These are phyloP conservation scores for Vidua macroura DNA, from an alignment of 2,113 vertebrate genomes.

Conservation along the genomic window DNA sequence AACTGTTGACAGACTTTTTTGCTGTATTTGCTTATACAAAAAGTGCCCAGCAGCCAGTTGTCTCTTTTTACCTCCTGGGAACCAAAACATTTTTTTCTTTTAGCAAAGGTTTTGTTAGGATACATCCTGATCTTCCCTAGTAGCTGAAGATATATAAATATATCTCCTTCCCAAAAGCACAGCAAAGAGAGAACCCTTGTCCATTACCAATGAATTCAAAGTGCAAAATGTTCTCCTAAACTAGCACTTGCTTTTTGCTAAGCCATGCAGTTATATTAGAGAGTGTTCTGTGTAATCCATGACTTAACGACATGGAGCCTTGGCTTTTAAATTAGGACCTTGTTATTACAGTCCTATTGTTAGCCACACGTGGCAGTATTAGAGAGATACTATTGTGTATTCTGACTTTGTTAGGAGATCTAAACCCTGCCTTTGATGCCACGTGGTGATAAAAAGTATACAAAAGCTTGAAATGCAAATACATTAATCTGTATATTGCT, in stretches of 20 bases:
- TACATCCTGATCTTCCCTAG: neutral
- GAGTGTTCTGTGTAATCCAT: neutral
- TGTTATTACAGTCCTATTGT: slow-evolving; percentile 23
- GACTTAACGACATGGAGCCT: neutral
- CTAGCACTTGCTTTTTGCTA: neutral
- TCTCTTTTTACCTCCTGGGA: neutral
- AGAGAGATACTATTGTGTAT: neutral
- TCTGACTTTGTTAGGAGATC: neutral
- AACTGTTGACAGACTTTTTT: neutral
- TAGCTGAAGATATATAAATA: neutral
- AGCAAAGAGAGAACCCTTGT: neutral
- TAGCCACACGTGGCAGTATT: neutral
- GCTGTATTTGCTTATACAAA: slow-evolving; percentile 18
- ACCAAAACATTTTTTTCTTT: slow-evolving; percentile 18
- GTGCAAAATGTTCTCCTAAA: slow-evolving; percentile 28
- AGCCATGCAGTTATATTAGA: neutral
- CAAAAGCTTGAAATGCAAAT: neutral
- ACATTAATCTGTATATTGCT: neutral
- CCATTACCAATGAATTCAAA: neutral
- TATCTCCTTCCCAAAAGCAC: neutral
- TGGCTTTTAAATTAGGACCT: neutral
- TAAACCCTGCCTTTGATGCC: neutral
- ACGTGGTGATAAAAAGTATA: neutral
- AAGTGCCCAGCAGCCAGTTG: neutral
- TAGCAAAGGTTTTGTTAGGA: slow-evolving; percentile 20